Evolutionary conservation across 2,888 invertebrate species (phyloP).

Genomic region (Parnassius apollo): DNA sequence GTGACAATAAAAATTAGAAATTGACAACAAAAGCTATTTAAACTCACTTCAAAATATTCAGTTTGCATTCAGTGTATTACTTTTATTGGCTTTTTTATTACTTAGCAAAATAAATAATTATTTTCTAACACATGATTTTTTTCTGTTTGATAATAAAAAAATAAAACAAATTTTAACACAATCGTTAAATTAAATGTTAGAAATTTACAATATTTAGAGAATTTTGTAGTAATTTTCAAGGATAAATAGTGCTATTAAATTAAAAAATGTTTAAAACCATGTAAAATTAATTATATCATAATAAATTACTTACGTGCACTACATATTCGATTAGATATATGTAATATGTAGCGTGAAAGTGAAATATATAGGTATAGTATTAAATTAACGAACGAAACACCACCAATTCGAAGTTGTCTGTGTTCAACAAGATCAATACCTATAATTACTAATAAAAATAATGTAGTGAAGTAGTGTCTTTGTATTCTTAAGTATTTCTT

Average conservation of each 20-base stretch:
- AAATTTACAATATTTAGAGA: slow-evolving; percentile 9
- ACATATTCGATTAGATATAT: slow-evolving; percentile 16
- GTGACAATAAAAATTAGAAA: slow-evolving; percentile 22
- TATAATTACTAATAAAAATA: slow-evolving; percentile 25
- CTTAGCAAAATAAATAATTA: too few species aligned
- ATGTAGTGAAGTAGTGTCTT: slow-evolving; percentile 29
- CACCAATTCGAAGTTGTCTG: slow-evolving; percentile 68
- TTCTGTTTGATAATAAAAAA: neutral
- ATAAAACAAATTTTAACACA: slow-evolving; percentile 5
- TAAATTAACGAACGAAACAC: slow-evolving; percentile 55
- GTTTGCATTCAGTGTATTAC: neutral
- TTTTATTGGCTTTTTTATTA: too few species aligned
- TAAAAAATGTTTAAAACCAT: slow-evolving; percentile 11
- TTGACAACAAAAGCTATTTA: neutral
- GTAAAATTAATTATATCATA: slow-evolving; percentile 9
- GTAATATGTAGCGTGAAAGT: slow-evolving; percentile 23
- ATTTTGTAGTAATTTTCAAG: slow-evolving; percentile 18
- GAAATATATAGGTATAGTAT: slow-evolving; percentile 29
- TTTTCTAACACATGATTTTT: too few species aligned
- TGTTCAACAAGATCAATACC: slow-evolving; percentile 56
- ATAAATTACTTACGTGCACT: slow-evolving; percentile 11
- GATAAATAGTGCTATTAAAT: slow-evolving; percentile 13
- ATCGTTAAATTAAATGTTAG: slow-evolving; percentile 6
- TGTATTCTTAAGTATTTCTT: slow-evolving; percentile 11
- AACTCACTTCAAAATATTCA: too few species aligned